Percentiles rank a stretch among this genome's conserved stretches.
Evolutionary conservation across 92 coral and sea anemone genomes (phyloP).

Genomic region (Scolanthus callimorphus): DNA sequence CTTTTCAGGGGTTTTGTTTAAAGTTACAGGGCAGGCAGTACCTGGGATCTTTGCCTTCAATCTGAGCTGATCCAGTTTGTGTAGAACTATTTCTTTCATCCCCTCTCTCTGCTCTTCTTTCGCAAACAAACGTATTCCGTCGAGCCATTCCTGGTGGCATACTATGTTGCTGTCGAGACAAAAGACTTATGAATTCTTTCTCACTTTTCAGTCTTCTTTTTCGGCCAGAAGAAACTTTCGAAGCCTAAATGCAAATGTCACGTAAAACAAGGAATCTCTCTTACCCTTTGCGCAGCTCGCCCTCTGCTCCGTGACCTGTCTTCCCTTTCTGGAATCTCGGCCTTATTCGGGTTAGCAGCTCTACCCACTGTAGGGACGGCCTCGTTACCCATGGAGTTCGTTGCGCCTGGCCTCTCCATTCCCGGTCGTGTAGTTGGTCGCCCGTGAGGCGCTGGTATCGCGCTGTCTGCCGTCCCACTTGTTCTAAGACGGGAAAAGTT

Average conservation of each 20-base stretch:
- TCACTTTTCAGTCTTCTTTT: too few species aligned
- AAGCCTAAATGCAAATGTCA: too few species aligned
- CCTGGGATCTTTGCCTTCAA: slow-evolving; percentile 91
- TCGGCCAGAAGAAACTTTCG: too few species aligned
- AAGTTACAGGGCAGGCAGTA: too few species aligned
- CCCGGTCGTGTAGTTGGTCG: slow-evolving; percentile 51
- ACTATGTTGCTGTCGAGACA: slow-evolving; percentile 78
- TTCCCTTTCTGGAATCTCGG: slow-evolving; percentile 94
- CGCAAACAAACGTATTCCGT: slow-evolving; percentile 87
- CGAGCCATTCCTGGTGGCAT: slow-evolving; percentile 94
- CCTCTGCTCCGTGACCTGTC: too few species aligned
- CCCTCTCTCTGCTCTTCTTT: slow-evolving; percentile 46
- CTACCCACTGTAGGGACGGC: slow-evolving; percentile 72
- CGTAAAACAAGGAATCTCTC: too few species aligned
- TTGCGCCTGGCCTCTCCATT: slow-evolving; percentile 39
- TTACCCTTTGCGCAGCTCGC: slow-evolving; percentile 58
- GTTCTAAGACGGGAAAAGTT: too few species aligned
- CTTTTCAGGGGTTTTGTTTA: too few species aligned
- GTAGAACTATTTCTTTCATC: slow-evolving; percentile 81
- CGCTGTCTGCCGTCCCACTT: slow-evolving; percentile 35
- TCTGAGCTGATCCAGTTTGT: slow-evolving; percentile 71
- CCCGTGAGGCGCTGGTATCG: slow-evolving; percentile 21
- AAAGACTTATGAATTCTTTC: too few species aligned
- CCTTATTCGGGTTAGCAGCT: slow-evolving; percentile 93
- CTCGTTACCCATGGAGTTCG: slow-evolving; percentile 64